A percentile compares a stretch with the other conserved stretches of the same genome.
phyloP scores from a whole-genome alignment of 2,888 invertebrate genomes.

The Embidobia sp. region DNA sequence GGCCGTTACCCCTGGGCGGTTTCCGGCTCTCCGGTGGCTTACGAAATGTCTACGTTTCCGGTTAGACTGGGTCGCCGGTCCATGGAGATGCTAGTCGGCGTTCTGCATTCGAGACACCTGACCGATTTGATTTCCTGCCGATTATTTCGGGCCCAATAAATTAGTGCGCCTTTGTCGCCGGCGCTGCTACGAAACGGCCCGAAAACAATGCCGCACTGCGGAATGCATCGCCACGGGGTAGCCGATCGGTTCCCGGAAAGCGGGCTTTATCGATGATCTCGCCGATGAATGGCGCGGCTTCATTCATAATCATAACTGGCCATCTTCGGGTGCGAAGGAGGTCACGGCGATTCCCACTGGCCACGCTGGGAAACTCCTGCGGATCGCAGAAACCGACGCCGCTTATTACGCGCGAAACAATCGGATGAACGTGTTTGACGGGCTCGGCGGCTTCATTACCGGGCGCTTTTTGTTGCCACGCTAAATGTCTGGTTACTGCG shows the following conservation, averaged over 20 bases:
- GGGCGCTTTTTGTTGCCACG: slow-evolving; percentile 72
- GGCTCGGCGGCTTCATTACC: slow-evolving; percentile 77
- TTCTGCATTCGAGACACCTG: slow-evolving; percentile 23
- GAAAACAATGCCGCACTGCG: slow-evolving; percentile 44
- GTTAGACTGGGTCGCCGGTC: slow-evolving; percentile 18
- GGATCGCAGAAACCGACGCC: slow-evolving; percentile 31
- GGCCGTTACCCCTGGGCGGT: too few relatives aligned
- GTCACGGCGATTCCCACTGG: slow-evolving; percentile 53
- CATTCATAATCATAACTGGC: slow-evolving; percentile 61
- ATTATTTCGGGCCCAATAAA: slow-evolving; percentile 31
- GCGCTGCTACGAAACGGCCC: slow-evolving; percentile 8
- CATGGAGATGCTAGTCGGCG: slow-evolving; percentile 41
- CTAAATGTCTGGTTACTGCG: slow-evolving; percentile 60
- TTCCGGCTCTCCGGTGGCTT: slow-evolving; percentile 17
- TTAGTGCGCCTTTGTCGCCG: too few relatives aligned
- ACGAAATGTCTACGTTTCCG: slow-evolving; percentile 34
- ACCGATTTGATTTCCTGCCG: slow-evolving; percentile 30
- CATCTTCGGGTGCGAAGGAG: slow-evolving; percentile 61
- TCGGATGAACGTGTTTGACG: slow-evolving; percentile 68
- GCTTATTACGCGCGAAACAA: slow-evolving; percentile 47
- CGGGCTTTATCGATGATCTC: slow-evolving; percentile 65
- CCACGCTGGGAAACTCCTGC: slow-evolving; percentile 40
- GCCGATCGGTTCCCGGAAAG: slow-evolving; percentile 51
- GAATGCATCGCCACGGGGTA: slow-evolving; percentile 59
- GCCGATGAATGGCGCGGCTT: slow-evolving; percentile 61